Conservation (phyloP, 1,140 invertebrate species). For the Drosophila nigrodunni region DNA sequence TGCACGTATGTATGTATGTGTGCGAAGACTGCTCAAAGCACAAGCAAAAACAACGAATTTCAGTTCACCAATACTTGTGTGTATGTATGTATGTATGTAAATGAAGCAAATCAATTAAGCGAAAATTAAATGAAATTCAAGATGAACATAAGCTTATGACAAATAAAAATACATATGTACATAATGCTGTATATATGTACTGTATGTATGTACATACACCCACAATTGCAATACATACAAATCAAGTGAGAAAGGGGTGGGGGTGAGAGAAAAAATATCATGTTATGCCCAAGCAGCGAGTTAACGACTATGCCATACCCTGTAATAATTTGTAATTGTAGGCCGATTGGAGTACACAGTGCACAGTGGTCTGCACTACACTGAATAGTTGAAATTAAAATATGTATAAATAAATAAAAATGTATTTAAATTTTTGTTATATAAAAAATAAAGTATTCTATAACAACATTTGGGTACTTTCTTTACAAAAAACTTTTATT, state of each 20-base stretch:
- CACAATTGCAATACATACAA: not conserved
- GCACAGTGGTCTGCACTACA: no score
- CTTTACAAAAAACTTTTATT: no score
- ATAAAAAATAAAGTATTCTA: no score
- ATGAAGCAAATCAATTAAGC: constrained; percentile 35
- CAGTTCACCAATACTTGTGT: not conserved
- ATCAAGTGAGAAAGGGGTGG: not conserved
- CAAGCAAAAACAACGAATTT: not conserved
- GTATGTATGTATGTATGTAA: not conserved
- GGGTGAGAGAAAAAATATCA: constrained; percentile 17
- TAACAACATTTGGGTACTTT: no score
- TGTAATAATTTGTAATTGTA: not conserved
- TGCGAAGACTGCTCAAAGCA: not conserved
- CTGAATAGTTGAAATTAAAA: no score
- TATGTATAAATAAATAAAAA: no score
- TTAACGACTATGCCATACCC: not conserved
- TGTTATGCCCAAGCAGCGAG: not conserved
- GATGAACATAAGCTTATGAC: constrained; percentile 13
- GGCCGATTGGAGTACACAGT: no score
- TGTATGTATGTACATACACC: not conserved
- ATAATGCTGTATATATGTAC: not conserved
- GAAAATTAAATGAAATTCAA: constrained; percentile 40
- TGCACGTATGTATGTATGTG: not conserved
- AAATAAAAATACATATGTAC: constrained; percentile 7
- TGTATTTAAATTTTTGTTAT: no score